These are phyloP conservation scores for Notarius lentiginosus DNA, from an alignment of 2,113 vertebrate species.

Conservation along the genomic window DNA sequence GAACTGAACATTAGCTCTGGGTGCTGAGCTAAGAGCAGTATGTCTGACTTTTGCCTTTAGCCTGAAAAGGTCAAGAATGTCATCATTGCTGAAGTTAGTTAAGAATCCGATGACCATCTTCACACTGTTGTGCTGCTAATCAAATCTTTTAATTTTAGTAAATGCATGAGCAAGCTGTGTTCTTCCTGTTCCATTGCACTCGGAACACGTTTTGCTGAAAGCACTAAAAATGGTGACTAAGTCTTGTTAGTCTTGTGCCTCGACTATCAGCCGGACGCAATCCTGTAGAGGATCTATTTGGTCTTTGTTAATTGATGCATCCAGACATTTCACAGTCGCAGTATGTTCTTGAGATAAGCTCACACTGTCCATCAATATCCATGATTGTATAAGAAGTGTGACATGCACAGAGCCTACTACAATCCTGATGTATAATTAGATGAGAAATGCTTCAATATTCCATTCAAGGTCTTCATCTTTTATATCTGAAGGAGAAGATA, in stretches of 20 bases:
- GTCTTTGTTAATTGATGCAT: background rate
- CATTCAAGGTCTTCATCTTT: background rate
- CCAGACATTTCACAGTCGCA: background rate
- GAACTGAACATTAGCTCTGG: background rate
- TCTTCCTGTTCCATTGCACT: background rate
- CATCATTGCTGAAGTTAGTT: background rate
- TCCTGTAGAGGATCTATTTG: conserved; percentile 4
- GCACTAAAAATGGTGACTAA: background rate
- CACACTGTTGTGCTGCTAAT: background rate
- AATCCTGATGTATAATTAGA: conserved; percentile 1
- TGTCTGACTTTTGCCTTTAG: background rate
- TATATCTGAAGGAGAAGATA: conserved; percentile 13
- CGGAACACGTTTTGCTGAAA: background rate
- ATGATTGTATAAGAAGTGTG: background rate
- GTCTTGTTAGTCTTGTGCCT: background rate
- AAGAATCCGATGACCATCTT: background rate
- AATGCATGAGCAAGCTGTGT: conserved; percentile 11
- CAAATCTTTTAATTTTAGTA: background rate
- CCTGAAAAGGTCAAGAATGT: background rate
- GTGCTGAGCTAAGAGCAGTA: background rate
- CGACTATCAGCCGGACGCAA: background rate
- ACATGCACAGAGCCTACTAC: background rate
- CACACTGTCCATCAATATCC: background rate
- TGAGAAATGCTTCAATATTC: background rate
- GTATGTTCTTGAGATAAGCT: background rate